Evolutionary conservation across 2,888 invertebrate species (phyloP), one percentile per base, ranked within the genome.

Genomic region (Himalopsyche tibetana): DNA sequence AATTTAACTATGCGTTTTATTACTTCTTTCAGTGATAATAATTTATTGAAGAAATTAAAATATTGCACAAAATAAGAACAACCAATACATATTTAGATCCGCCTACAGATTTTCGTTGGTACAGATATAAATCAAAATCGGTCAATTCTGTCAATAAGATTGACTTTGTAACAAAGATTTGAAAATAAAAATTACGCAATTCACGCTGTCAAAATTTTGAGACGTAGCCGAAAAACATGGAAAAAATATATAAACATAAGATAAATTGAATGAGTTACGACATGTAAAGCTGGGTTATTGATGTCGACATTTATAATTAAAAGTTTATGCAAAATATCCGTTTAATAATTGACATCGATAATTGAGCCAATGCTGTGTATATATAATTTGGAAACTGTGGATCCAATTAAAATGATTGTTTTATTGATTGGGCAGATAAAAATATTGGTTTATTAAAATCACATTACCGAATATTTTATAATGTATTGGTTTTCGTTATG

Each of bases 321-420:
- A 15, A 74, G 6, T 74, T 36, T 74, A 74, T 74, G 74, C 74
- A 74, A 74, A 74, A 74, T 74, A 36, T 5, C 74, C 74, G 74
- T 74, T 74, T 38, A 74, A 12, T 74, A 38, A 74, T 74, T 74
- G 74, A 74, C 74, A 38, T 38, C 19, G 11, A 36, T 74, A 28
- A 69, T 74, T 74, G 69, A 28, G 28, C 4, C 74, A 12, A 74
- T 15, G 74, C 38, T 74, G 36, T 19, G 36, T 69, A 36, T 74
- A 74, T 38, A 74, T 74, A 74, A 74, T 74, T 74, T 74, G 74
- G 74, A 36, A 74, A 74, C 36, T 15, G 63, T 19, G 19, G 6
- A 36, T 74, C 74, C 74, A 74, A 74, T 74, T 74, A 74, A 74
- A 74, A 74, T 74, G 74, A 74, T 74, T 74, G 74, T 74, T 74